Percentiles rank a stretch among this genome's conserved stretches.
Conservation (phyloP, 2,797 vertebrate species). For the Myiotriccus ornatus region DNA sequence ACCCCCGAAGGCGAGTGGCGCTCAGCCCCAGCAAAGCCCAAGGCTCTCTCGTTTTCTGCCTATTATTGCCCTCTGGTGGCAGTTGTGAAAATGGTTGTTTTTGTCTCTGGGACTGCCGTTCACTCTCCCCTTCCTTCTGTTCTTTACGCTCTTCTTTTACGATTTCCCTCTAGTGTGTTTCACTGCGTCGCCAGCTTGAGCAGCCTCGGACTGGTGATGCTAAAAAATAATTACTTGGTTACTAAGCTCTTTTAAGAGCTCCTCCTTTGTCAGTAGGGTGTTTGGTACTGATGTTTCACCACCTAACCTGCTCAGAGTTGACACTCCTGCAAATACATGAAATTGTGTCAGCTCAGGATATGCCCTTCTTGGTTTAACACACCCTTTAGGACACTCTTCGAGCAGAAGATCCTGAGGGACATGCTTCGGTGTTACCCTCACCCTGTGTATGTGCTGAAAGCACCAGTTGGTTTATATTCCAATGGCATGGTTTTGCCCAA, state of each 20-base stretch:
- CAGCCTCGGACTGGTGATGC: background rate
- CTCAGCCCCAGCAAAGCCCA: fast-evolving
- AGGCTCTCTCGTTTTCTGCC: background rate
- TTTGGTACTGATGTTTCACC: background rate
- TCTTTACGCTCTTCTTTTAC: background rate
- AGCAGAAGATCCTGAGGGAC: background rate
- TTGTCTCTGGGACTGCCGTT: fast-evolving
- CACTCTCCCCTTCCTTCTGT: background rate
- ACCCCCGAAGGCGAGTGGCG: fast-evolving
- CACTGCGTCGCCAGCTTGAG: background rate
- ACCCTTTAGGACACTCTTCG: background rate
- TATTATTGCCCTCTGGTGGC: slow-evolving; percentile 59
- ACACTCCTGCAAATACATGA: background rate
- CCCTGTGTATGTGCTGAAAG: background rate
- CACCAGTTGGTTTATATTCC: background rate
- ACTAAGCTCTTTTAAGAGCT: background rate
- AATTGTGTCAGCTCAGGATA: background rate
- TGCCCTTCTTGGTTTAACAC: background rate
- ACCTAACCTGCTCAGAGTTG: background rate
- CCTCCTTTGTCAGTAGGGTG: background rate
- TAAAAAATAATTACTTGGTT: background rate
- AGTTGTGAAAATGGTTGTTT: background rate
- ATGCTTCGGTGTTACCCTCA: background rate
- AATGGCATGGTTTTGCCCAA: background rate
- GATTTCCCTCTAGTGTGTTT: background rate